Percentiles rank a stretch among this genome's conserved stretches.
These are phyloP conservation scores for Hippocampus kuda DNA, from an alignment of 2,797 vertebrate genomes.

Conservation along the genomic window DNA sequence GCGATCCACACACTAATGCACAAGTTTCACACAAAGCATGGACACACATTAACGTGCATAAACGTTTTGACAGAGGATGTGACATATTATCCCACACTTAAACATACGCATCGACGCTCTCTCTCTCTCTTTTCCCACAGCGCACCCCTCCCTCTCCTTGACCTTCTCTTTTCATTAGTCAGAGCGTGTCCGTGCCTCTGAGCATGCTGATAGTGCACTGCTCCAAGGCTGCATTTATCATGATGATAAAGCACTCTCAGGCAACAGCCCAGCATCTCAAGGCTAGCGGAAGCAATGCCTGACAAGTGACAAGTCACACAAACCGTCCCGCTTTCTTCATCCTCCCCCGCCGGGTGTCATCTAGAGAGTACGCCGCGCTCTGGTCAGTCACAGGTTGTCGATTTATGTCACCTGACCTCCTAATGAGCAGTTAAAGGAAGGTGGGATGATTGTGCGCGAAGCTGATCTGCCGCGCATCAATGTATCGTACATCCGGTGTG, in stretches of 20 bases:
- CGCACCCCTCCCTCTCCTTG: constrained; percentile 54
- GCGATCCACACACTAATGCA: background rate
- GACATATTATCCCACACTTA: constrained; percentile 46
- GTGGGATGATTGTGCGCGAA: background rate
- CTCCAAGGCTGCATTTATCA: constrained; percentile 69
- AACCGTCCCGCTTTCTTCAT: constrained; percentile 39
- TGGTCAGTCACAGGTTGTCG: constrained; percentile 47
- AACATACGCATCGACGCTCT: constrained; percentile 49
- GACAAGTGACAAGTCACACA: constrained; percentile 64
- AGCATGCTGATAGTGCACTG: constrained; percentile 64
- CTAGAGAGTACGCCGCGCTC: constrained; percentile 9
- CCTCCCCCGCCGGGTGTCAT: constrained; percentile 6
- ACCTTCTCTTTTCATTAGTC: constrained; percentile 70
- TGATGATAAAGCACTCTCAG: constrained; percentile 64
- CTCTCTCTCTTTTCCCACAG: constrained; percentile 17
- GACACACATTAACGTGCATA: background rate
- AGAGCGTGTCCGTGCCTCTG: constrained; percentile 65
- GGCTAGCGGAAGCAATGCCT: constrained; percentile 57
- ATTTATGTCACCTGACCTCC: constrained; percentile 40
- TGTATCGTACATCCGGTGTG: background rate
- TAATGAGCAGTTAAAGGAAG: constrained; percentile 56
- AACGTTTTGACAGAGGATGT: constrained; percentile 30
- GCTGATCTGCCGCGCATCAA: background rate
- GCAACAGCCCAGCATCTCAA: constrained; percentile 65
- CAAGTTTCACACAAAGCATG: background rate